These are phyloP conservation scores for Cataglyphis cursor DNA, from an alignment of 2,888 invertebrate species.

Conservation along the genomic window DNA sequence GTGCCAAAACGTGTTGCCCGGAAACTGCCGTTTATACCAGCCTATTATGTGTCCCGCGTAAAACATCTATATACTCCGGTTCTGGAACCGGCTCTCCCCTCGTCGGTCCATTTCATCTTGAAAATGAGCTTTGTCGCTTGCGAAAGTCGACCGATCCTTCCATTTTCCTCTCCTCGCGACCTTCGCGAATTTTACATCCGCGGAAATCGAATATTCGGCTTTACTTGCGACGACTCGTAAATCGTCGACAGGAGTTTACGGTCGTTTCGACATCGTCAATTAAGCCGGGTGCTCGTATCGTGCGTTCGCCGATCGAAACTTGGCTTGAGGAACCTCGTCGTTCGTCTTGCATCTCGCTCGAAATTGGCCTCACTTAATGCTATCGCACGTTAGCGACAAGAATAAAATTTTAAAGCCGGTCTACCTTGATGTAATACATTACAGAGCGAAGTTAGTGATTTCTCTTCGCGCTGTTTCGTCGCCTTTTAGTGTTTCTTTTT, in stretches of 20 bases:
- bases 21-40: constrained; percentile 60
- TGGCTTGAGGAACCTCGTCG: neutral
- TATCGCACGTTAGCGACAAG: constrained; percentile 22
- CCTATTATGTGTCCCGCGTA: constrained; percentile 1
- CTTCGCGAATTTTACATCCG: constrained; percentile 60
- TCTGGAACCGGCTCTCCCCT: constrained; percentile 49
- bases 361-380: constrained; percentile 39
- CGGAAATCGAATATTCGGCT: constrained; percentile 62
- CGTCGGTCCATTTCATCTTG: constrained; percentile 62
- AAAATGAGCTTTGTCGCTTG: constrained; percentile 41
- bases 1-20: constrained; percentile 1
- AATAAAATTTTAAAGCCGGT: constrained; percentile 24
- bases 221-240: constrained; percentile 14
- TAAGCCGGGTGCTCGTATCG: constrained; percentile 24
- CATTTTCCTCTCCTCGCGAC: constrained; percentile 8
- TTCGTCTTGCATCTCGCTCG: constrained; percentile 2
- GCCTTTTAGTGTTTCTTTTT: neutral
- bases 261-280: constrained; percentile 7
- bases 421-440: neutral
- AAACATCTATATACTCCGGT: constrained; percentile 14
- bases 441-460: constrained; percentile 18
- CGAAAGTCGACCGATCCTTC: neutral
- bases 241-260: constrained; percentile 19
- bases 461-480: neutral
- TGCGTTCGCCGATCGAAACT: constrained; percentile 14